Evolutionary conservation across 2,888 invertebrate genomes (phyloP).

Genomic region (Mesorhabditis belari): DNA sequence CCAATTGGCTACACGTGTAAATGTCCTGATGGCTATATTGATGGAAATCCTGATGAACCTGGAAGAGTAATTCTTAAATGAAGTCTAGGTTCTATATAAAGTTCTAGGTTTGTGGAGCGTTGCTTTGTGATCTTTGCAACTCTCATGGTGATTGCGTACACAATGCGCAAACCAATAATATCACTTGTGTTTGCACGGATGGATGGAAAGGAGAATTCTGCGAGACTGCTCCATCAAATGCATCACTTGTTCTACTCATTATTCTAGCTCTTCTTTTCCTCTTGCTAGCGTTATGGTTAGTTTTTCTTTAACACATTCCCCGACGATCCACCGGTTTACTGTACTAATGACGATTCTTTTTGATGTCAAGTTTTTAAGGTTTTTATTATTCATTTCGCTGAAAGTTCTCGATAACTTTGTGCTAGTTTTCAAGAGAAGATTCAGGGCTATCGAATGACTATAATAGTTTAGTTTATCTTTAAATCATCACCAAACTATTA

Average conservation of each 20-base stretch:
- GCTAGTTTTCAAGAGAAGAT: no score
- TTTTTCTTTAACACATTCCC: neutral
- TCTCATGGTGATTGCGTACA: conserved; percentile 47
- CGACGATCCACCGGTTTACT: neutral
- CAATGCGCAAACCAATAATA: conserved; percentile 46
- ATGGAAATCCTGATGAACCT: conserved; percentile 12
- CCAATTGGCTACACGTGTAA: conserved; percentile 48
- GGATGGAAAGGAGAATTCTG: conserved; percentile 49
- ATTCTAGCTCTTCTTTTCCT: conserved; percentile 50
- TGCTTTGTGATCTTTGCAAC: conserved; percentile 48
- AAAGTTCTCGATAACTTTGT: no score
- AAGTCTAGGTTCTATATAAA: conserved; percentile 47
- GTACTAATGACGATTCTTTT: no score
- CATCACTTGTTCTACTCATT: conserved; percentile 42
- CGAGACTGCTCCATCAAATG: conserved; percentile 44
- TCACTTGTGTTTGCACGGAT: conserved; percentile 49
- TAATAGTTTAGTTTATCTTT: no score
- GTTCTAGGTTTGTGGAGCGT: conserved; percentile 45
- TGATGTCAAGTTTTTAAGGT: no score
- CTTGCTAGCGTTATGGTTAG: conserved; percentile 40
- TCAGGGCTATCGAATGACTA: no score
- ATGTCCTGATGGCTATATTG: conserved; percentile 50
- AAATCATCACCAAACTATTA: no score
- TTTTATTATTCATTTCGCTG: no score
- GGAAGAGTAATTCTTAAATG: conserved; percentile 14